These are phyloP conservation scores for Emys orbicularis DNA, from an alignment of 2,797 vertebrate species.

Conservation along the genomic window DNA sequence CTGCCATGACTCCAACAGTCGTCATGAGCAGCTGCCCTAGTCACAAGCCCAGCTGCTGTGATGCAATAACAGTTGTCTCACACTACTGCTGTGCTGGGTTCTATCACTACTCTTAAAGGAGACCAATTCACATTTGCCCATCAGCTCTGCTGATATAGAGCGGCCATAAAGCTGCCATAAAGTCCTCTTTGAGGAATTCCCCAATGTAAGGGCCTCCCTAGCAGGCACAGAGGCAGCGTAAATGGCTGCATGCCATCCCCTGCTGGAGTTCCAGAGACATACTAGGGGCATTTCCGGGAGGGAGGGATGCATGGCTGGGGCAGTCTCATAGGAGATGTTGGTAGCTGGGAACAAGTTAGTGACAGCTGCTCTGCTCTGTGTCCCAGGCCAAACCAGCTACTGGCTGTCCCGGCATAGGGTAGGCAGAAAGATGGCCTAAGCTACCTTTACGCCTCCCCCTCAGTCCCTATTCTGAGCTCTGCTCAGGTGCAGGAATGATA, in stretches of 20 bases:
- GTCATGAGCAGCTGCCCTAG: not conserved
- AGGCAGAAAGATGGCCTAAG: not conserved
- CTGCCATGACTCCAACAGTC: not conserved
- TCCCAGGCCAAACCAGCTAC: not conserved
- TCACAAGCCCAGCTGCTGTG: not conserved
- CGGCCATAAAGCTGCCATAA: not conserved
- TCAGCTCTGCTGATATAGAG: not conserved
- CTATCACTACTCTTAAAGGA: not conserved
- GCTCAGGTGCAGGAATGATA: not conserved
- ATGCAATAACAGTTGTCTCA: not conserved
- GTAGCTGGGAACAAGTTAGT: not conserved
- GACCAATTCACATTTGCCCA: not conserved
- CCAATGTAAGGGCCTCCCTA: not conserved
- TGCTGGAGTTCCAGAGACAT: too few relatives aligned
- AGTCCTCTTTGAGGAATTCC: not conserved
- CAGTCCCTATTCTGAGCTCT: not conserved
- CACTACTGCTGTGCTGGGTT: rapidly evolving
- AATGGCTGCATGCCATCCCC: not conserved
- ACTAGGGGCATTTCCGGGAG: not conserved
- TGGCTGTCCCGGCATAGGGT: not conserved
- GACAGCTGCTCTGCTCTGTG: not conserved
- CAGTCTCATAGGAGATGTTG: not conserved
- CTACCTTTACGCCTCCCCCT: not conserved
- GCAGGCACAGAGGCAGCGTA: not conserved
- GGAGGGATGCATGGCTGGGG: not conserved